phyloP scores from a whole-genome alignment of 1,140 invertebrate species.

The Drosophila kohkoa region DNA sequence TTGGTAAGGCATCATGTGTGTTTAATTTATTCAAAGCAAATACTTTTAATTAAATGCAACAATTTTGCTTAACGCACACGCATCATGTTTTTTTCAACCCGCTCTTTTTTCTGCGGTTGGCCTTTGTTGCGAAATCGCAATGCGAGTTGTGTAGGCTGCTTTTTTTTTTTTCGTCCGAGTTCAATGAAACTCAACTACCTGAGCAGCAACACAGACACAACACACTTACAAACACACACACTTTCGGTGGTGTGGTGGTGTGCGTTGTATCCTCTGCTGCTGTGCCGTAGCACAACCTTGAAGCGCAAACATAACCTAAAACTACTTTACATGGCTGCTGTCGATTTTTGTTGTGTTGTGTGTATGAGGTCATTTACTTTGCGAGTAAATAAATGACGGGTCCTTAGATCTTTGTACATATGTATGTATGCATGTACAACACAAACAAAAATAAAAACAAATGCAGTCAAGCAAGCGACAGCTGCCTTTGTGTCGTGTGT shows the following conservation, averaged over 20 bases:
- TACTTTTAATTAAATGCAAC: slow-evolving; percentile 13
- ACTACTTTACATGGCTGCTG: slow-evolving; percentile 47
- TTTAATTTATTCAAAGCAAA: neutral
- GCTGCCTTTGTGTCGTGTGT: slow-evolving; percentile 59
- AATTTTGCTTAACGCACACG: slow-evolving; percentile 2
- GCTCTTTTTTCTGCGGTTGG: slow-evolving; percentile 38
- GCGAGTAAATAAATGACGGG: slow-evolving; percentile 36
- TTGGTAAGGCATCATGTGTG: slow-evolving; percentile 25
- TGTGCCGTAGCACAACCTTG: slow-evolving; percentile 66
- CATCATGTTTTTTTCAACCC: slow-evolving; percentile 16
- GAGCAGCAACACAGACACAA: slow-evolving; percentile 5
- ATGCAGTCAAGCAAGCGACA: slow-evolving; percentile 41
- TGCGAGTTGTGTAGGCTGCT: slow-evolving; percentile 11
- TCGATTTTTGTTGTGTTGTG: slow-evolving; percentile 7
- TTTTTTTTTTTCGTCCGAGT: slow-evolving; percentile 28
- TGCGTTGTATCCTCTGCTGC: slow-evolving; percentile 21
- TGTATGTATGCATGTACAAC: slow-evolving; percentile 21
- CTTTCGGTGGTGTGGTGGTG: no score
- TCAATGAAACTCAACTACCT: slow-evolving; percentile 46
- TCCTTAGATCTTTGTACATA: slow-evolving; percentile 37
- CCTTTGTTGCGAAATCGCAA: slow-evolving; percentile 52
- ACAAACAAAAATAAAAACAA: slow-evolving; percentile 42
- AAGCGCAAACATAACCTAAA: slow-evolving; percentile 74
- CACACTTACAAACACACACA: neutral
- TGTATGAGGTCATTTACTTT: slow-evolving; percentile 78